Conservation (phyloP, 2,797 vertebrate species). For the Phoxinus dragarum region DNA sequence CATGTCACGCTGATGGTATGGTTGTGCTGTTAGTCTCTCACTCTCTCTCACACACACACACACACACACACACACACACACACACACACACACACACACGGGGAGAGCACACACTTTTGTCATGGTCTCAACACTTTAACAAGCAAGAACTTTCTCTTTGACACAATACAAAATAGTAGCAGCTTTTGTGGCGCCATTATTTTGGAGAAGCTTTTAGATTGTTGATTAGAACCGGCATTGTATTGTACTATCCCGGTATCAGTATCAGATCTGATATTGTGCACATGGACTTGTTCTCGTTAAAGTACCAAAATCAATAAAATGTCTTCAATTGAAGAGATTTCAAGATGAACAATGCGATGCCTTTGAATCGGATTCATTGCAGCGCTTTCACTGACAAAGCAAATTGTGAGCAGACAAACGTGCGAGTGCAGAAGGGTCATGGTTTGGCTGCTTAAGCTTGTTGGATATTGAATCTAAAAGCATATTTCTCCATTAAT, state of each 20-base stretch:
- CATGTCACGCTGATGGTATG: slow-evolving; percentile 35
- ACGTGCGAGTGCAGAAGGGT: background rate
- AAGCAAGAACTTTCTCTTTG: slow-evolving; percentile 35
- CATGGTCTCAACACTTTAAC: slow-evolving; percentile 36
- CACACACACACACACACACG: slow-evolving; percentile 18
- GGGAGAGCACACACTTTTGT: slow-evolving; percentile 17
- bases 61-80: slow-evolving; percentile 25
- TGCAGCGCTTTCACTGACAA: background rate
- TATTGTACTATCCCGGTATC: background rate
- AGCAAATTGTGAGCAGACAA: background rate
- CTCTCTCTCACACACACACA: slow-evolving; percentile 1
- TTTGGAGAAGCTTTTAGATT: background rate
- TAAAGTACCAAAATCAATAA: slow-evolving; percentile 8
- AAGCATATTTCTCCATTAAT: background rate
- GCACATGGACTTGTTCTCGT: background rate
- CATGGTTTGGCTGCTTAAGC: slow-evolving; percentile 1
- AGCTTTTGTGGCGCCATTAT: slow-evolving; percentile 11
- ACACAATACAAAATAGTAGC: slow-evolving; percentile 1
- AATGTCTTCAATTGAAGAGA: background rate
- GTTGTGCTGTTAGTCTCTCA: slow-evolving; percentile 26
- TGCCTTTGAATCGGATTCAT: slow-evolving; percentile 3
- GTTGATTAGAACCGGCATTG: background rate
- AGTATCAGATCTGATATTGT: background rate
- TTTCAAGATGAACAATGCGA: background rate
- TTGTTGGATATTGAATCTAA: background rate